Percentiles rank a stretch among this genome's conserved stretches.
phyloP scores from a whole-genome alignment of 2,113 vertebrate species.

The Elephantulus edwardii region DNA sequence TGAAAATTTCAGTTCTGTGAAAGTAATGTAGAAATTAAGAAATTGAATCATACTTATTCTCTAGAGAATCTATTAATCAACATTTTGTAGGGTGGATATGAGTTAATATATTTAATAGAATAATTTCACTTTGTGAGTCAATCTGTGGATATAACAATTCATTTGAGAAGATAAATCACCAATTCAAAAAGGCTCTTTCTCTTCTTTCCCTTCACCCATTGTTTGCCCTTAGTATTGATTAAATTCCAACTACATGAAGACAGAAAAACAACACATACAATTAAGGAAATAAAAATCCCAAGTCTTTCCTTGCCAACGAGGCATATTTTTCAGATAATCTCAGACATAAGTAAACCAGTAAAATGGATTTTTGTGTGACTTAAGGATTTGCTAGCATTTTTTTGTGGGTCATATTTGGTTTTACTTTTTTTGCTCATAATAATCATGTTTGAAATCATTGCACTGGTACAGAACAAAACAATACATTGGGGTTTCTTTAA shows the following conservation, averaged over 20 bases:
- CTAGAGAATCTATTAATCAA: neutral
- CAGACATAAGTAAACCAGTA: slow-evolving; percentile 2
- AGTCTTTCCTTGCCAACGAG: neutral
- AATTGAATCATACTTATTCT: slow-evolving; percentile 30
- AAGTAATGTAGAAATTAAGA: slow-evolving; percentile 23
- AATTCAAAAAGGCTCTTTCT: neutral
- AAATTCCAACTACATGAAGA: slow-evolving; percentile 43
- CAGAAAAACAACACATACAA: slow-evolving; percentile 18
- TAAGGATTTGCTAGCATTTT: neutral
- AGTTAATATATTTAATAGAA: slow-evolving; percentile 38
- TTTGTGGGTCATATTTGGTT: neutral
- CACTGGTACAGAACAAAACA: neutral
- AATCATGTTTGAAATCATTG: neutral
- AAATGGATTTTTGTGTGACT: neutral
- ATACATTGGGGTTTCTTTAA: neutral
- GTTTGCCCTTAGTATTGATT: slow-evolving; percentile 18
- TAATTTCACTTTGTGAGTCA: slow-evolving; percentile 6
- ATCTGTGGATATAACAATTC: neutral
- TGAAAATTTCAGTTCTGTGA: slow-evolving; percentile 6
- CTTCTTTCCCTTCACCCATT: neutral
- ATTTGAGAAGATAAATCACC: slow-evolving; percentile 40
- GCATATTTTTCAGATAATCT: neutral
- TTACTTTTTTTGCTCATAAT: slow-evolving; percentile 14
- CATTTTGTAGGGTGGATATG: neutral
- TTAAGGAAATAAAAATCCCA: slow-evolving; percentile 8